Evolutionary conservation across 2,113 vertebrate genomes (phyloP), one percentile per base, ranked within the genome.

Genomic region (Antechinus stuartii): DNA sequence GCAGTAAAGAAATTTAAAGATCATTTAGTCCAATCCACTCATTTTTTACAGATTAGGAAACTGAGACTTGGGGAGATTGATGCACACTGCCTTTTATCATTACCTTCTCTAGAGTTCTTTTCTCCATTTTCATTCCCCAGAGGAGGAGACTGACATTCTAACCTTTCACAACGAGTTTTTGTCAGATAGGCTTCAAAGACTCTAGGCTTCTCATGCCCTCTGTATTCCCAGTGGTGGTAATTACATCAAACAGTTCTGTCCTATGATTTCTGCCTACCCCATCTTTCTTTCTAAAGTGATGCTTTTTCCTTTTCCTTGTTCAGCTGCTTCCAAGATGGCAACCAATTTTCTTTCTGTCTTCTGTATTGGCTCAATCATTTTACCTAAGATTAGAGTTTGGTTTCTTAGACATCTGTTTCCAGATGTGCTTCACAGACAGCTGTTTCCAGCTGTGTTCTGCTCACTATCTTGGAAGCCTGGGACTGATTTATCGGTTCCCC

Each of bases 301-400:
- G 42, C 68, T n/a, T 84, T 84, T 76, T 84, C 35, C 68, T 42
- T 84, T 84, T 42, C 68, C 68, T 42, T 84, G 68, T 84, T 84
- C n/a, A 84, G 16, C 68, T 84, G n/a, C n/a, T 84, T 84, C 68
- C 68, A 84, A 84, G 68, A 84, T 84, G 68, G 68, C 68, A 84
- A 16, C 68, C 68, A 84, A 42, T 84, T 84, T 84, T 84, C 68
- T 84, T 84, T 23, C 68, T 84, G 68, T 84, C 68, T 84, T 84
- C n/a, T 84, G 68, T 84, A 84, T 84, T 84, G 68, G 68, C n/a
- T 84, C 68, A 84, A 84, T 84, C 68, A 84, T 84, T 90, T 47
- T 50, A 26, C 47, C 46, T 19, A 90, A 90, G 90, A 52, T 90
- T 47, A 90, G 46, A 49, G 24, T 49, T 50, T 50, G 46, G 46